These are phyloP conservation scores for Willisornis vidua DNA, from an alignment of 2,113 vertebrate species.

Conservation along the genomic window DNA sequence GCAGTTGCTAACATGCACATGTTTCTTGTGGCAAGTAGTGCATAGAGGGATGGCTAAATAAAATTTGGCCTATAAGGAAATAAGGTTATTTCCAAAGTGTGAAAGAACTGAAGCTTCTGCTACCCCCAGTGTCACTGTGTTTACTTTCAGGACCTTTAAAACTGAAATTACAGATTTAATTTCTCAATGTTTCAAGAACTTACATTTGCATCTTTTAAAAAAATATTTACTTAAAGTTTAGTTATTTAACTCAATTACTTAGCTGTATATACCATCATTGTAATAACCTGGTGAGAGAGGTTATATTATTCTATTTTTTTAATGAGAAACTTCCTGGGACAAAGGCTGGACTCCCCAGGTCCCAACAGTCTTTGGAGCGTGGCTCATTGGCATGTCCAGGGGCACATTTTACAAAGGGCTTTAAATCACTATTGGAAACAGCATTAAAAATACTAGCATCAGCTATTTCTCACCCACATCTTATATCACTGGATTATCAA, in stretches of 20 bases:
- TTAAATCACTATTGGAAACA: background rate
- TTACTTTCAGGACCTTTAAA: background rate
- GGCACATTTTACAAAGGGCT: background rate
- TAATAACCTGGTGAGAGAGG: background rate
- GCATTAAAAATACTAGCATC: background rate
- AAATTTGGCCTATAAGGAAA: background rate
- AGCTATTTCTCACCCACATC: background rate
- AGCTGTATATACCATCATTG: background rate
- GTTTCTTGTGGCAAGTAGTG: background rate
- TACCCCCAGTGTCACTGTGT: rapidly evolving
- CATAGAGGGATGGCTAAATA: background rate
- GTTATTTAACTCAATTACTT: background rate
- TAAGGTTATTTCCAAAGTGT: background rate
- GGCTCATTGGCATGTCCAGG: rapidly evolving
- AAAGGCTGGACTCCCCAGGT: background rate
- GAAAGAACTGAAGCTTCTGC: background rate
- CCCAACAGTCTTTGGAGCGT: rapidly evolving
- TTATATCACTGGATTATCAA: background rate
- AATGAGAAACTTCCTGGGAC: background rate
- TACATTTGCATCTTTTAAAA: background rate
- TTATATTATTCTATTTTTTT: background rate
- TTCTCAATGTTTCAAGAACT: background rate
- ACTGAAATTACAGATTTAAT: background rate
- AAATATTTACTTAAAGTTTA: background rate
- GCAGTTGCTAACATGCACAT: background rate